Base-by-base conservation (phyloP, 2,113 vertebrate species). In the Actenoides hombroni region DNA sequence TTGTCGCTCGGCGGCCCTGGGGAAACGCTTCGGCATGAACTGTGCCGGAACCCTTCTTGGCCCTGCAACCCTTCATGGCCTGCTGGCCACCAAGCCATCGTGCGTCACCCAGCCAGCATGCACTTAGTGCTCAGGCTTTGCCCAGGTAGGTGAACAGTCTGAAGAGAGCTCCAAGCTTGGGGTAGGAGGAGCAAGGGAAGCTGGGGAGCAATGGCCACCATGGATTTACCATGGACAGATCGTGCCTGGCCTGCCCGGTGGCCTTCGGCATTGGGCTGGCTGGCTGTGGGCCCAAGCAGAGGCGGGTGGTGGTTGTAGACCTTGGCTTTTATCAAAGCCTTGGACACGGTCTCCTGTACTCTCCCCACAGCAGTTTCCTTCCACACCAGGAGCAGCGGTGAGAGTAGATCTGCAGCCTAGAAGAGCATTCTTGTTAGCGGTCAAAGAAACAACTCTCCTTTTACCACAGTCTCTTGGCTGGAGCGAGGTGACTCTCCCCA, bases 331-430 rank as follows among this genome's bases (percentile, higher is more conserved):
- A 4, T 6, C 37, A 16, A 29, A 17, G 53, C 73, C 29, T 65
- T 33, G 42, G 53, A 1, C 8, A 5, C 59, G 6, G 4, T 16
- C 46, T 59, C 73, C 21, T 9, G 26, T 12, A 0, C 33, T 44
- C 0, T 6, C 54, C 57, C 7, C 15, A 4, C 0, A 53, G 71
- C 19, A 3, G 0, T 33, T 54, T 7, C 3, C 51, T 61, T 61
- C 40, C 33, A 7, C 31, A 1, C 10, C 16, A 17, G 29, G 31
- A 20, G 31, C 1, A 12, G 8, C 42, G 28, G 23, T 17, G 54
- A 10, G 39, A n/a, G 44, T 6, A 18, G 40, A 15, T 25, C 24
- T 39, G 28, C 48, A 49, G 24, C 31, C 39, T 37, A 5, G 35
- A 33, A 2, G 5, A 29, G 17, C n/a, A 26, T 54, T 24, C 31